phyloP scores from a whole-genome alignment of 92 coral and sea anemone species.

The Anthopleura xanthogrammica region DNA sequence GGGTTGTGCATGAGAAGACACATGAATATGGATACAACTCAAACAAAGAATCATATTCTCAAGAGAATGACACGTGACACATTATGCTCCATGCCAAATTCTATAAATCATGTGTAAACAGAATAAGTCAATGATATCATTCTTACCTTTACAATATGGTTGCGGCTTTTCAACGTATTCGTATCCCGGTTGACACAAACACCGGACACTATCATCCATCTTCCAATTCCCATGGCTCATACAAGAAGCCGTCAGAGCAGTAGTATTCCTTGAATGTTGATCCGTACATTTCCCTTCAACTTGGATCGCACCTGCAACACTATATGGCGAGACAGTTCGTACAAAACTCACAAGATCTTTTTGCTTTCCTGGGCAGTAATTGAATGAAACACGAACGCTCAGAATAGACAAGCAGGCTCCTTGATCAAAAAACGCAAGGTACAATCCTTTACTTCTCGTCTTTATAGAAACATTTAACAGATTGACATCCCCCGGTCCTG shows the following conservation, averaged over 20 bases:
- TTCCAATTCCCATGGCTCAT: conserved; percentile 77
- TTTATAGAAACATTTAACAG: conserved; percentile 31
- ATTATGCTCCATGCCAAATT: no score
- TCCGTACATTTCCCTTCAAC: conserved; percentile 67
- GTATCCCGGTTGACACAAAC: conserved; percentile 77
- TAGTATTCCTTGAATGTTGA: conserved; percentile 40
- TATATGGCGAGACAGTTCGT: conserved; percentile 61
- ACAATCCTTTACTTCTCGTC: conserved; percentile 40
- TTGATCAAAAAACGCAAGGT: conserved; percentile 63
- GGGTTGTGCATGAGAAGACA: no score
- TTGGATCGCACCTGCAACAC: conserved; percentile 15
- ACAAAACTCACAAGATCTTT: conserved; percentile 51
- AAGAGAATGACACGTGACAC: no score
- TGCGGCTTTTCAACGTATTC: conserved; percentile 23
- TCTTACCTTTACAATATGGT: conserved; percentile 17
- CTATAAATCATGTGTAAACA: background rate
- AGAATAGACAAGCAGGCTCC: conserved; percentile 61
- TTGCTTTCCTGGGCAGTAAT: conserved; percentile 51
- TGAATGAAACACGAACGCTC: conserved; percentile 50
- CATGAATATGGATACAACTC: no score
- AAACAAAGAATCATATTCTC: no score
- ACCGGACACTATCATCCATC: conserved; percentile 30
- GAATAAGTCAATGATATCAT: background rate
- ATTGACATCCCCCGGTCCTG: background rate
- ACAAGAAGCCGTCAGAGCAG: conserved; percentile 50